Percentiles rank a stretch among this genome's conserved stretches.
phyloP scores from a whole-genome alignment of 2,888 invertebrate species.

The Polydesmus complanatus region DNA sequence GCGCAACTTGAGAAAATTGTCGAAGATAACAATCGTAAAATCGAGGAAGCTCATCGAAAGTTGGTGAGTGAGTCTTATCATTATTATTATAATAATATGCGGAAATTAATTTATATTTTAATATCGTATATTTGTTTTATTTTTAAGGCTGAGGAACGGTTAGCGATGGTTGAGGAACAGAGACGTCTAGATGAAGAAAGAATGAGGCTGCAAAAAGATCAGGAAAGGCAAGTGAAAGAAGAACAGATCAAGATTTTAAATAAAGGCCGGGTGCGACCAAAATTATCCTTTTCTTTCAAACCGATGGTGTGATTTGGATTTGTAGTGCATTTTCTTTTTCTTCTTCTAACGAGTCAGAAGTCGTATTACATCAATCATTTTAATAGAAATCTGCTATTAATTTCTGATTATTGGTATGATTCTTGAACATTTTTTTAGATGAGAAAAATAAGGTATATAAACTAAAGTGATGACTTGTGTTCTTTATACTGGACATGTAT shows the following conservation, averaged over 20 bases:
- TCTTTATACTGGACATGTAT: too few species aligned
- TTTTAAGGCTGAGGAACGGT: constrained; percentile 82
- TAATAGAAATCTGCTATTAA: too few species aligned
- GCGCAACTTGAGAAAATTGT: constrained; percentile 91
- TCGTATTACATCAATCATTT: too few species aligned
- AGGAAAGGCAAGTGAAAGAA: constrained; percentile 79
- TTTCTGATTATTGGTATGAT: too few species aligned
- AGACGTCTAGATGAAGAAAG: constrained; percentile 89
- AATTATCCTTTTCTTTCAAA: constrained; percentile 72
- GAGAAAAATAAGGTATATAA: too few species aligned
- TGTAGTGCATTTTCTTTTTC: not conserved
- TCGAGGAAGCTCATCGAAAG: constrained; percentile 92
- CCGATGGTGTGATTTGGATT: constrained; percentile 18
- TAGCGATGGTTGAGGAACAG: constrained; percentile 93
- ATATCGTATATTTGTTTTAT: not conserved
- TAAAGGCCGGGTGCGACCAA: constrained; percentile 91
- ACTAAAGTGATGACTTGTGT: too few species aligned
- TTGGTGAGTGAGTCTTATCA: constrained; percentile 49
- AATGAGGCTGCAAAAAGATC: constrained; percentile 81
- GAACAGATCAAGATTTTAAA: constrained; percentile 95
- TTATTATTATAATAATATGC: not conserved
- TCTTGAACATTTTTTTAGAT: too few species aligned
- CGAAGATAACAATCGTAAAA: constrained; percentile 94
- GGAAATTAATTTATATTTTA: constrained; percentile 5
- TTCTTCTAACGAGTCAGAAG: too few species aligned